Evolutionary conservation across 2,797 vertebrate genomes (phyloP).

Genomic region (Vespertilio murinus): DNA sequence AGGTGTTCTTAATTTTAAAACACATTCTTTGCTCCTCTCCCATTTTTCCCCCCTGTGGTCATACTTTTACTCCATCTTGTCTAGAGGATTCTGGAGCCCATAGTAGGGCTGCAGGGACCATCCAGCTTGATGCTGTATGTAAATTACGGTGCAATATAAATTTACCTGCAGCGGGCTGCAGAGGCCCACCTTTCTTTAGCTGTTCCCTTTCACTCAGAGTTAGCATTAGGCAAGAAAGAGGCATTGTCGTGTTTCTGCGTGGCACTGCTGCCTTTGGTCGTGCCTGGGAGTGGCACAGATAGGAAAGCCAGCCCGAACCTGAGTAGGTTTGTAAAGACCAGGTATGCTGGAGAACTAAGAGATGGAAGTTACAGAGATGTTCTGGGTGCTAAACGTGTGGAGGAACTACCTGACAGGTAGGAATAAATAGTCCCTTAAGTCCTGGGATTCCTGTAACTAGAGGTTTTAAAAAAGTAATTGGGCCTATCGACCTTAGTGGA

Average conservation of each 20-base stretch:
- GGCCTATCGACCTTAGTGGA: no score
- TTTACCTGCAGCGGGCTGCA: not conserved
- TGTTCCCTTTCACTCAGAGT: not conserved
- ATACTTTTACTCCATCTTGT: not conserved
- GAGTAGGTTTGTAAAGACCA: not conserved
- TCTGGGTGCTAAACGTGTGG: not conserved
- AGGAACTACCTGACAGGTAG: not conserved
- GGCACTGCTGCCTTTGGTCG: not conserved
- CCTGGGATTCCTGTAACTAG: not conserved
- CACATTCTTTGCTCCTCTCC: not conserved
- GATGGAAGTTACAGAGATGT: not conserved
- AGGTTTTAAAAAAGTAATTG: not conserved
- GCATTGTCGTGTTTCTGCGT: not conserved
- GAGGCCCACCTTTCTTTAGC: not conserved
- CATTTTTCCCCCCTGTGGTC: slow-evolving; percentile 9
- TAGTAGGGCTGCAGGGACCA: not conserved
- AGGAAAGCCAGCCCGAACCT: not conserved
- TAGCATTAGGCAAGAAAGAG: not conserved
- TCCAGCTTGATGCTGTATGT: not conserved
- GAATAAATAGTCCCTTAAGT: not conserved
- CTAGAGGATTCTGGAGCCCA: not conserved
- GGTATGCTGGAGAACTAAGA: not conserved
- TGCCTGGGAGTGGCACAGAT: not conserved
- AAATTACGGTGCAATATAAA: not conserved
- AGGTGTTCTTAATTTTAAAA: slow-evolving; percentile 22